These are phyloP conservation scores for Erythrocercus mccallii DNA, from an alignment of 2,113 vertebrate species.

Conservation along the genomic window DNA sequence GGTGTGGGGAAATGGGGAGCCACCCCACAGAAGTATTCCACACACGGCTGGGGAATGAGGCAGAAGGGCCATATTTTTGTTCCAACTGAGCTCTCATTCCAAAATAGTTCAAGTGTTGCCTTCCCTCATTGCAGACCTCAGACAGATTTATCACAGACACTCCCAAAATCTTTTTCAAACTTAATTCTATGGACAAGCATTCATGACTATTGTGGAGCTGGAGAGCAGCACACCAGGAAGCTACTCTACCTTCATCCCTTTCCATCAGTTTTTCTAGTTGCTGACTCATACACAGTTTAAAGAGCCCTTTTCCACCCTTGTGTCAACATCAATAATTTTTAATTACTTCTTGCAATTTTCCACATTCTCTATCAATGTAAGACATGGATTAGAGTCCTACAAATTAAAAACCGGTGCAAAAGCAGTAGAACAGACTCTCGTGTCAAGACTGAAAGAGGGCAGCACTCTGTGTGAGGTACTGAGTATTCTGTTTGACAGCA, in stretches of 20 bases:
- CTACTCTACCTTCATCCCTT: background rate
- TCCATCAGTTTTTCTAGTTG: background rate
- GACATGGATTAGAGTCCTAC: background rate
- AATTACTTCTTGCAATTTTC: background rate
- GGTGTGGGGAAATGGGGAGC: background rate
- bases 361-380: background rate
- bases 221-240: background rate
- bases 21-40: background rate
- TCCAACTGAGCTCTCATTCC: background rate
- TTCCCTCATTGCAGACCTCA: background rate
- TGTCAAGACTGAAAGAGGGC: background rate
- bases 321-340: background rate
- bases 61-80: accelerated
- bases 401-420: background rate
- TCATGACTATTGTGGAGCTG: background rate
- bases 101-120: background rate
- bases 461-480: background rate
- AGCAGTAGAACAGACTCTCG: background rate
- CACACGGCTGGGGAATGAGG: accelerated
- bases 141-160: background rate
- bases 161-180: background rate
- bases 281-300: background rate
- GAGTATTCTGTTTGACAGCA: background rate
- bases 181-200: background rate
- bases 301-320: background rate